Conservation (phyloP, 2,888 invertebrate species). For the Dicranocentrus wangi region DNA sequence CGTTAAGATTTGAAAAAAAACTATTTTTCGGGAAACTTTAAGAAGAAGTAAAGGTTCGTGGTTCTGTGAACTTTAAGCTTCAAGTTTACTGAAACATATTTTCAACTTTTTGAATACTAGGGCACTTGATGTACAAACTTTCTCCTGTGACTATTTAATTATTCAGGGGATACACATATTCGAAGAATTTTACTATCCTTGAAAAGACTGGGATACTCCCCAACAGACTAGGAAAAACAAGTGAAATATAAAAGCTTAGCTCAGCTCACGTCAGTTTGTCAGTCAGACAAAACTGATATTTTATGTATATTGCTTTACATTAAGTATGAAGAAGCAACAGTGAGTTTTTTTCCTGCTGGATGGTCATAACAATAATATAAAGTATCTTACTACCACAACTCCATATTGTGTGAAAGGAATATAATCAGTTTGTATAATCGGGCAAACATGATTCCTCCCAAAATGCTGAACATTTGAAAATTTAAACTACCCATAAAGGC, state of each 20-base stretch:
- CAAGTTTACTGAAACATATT: background rate
- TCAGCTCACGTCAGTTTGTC: conserved; percentile 38
- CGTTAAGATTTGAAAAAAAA: background rate
- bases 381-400: background rate
- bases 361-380: conserved; percentile 33
- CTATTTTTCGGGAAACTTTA: conserved; percentile 2
- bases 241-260: background rate
- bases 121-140: conserved; percentile 23
- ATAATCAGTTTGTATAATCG: conserved; percentile 52
- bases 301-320: conserved; percentile 53
- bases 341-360: conserved; percentile 36
- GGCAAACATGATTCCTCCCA: conserved; percentile 52
- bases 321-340: conserved; percentile 54
- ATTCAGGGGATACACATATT: too few relatives aligned
- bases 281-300: conserved; percentile 39
- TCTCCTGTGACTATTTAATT: conserved; percentile 50
- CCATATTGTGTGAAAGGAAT: conserved; percentile 22
- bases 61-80: background rate
- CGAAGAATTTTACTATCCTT: too few relatives aligned
- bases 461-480: conserved; percentile 49
- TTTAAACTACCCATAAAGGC: conserved; percentile 48
- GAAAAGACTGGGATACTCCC: too few relatives aligned
- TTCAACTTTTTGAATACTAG: background rate
- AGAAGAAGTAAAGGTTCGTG: background rate
- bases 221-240: too few relatives aligned